A percentile compares a stretch with the other conserved stretches of the same genome.
These are phyloP conservation scores for Corythornis vintsioides DNA, from an alignment of 2,113 vertebrate species.

Conservation along the genomic window DNA sequence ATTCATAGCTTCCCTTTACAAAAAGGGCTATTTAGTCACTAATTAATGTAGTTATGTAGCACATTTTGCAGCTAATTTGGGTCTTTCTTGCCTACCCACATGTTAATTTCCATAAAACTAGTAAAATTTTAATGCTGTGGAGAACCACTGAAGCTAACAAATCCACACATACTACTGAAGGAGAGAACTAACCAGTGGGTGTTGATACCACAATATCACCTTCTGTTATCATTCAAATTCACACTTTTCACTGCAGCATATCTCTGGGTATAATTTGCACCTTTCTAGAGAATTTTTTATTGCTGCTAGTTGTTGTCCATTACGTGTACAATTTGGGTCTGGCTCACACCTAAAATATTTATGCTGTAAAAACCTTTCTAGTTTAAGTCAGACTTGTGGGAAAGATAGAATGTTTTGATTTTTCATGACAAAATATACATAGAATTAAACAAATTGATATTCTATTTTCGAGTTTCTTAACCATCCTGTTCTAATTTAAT, in stretches of 20 bases:
- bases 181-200: background rate
- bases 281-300: background rate
- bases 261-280: background rate
- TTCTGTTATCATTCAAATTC: background rate
- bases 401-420: background rate
- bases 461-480: background rate
- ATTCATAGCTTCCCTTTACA: background rate
- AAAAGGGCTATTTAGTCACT: background rate
- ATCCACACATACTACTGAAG: background rate
- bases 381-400: background rate
- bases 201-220: background rate
- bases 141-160: background rate
- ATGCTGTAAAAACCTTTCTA: background rate
- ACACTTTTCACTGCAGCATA: background rate
- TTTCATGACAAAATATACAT: background rate
- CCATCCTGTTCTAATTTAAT: background rate
- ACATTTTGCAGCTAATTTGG: background rate
- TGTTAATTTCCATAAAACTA: background rate
- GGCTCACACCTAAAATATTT: background rate
- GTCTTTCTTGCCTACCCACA: background rate
- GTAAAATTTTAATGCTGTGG: background rate
- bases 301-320: background rate
- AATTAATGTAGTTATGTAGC: background rate
- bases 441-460: background rate
- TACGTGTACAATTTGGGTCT: background rate